Evolutionary conservation across 2,888 invertebrate species (phyloP).

Genomic region (Eurytoma californica): DNA sequence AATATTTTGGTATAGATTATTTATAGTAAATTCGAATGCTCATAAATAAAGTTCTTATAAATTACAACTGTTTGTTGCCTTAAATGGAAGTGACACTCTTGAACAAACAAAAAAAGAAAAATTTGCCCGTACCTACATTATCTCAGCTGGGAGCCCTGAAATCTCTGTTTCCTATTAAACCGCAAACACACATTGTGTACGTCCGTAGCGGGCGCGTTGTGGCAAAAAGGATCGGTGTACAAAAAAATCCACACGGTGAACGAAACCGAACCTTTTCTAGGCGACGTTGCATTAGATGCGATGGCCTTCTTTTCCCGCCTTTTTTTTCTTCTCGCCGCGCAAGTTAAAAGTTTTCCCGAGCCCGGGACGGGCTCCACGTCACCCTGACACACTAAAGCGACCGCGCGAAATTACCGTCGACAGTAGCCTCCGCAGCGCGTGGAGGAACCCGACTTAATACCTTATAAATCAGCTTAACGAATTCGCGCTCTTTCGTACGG

Average conservation of each 20-base stretch:
- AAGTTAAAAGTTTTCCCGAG: conserved; percentile 40
- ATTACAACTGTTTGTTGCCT: no score
- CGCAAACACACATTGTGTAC: no score
- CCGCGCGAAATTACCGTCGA: conserved; percentile 35
- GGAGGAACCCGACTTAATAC: neutral
- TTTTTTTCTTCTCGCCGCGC: conserved; percentile 4
- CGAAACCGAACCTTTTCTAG: neutral
- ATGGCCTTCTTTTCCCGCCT: conserved; percentile 19
- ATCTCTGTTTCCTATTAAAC: no score
- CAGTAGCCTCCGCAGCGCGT: neutral
- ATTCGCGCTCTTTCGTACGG: neutral
- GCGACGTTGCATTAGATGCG: neutral
- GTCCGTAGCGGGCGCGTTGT: no score
- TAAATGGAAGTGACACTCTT: no score
- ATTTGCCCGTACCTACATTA: no score
- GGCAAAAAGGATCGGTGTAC: no score
- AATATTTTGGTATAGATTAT: no score
- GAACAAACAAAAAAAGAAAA: no score
- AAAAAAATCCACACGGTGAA: neutral
- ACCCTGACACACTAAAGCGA: conserved; percentile 52
- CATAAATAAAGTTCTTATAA: no score
- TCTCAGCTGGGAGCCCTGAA: no score
- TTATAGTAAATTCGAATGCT: no score
- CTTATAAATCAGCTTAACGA: conserved; percentile 1
- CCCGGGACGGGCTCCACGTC: conserved; percentile 13